Evolutionary conservation across 2,888 invertebrate genomes (phyloP).

Genomic region (Lucinisca nassula): DNA sequence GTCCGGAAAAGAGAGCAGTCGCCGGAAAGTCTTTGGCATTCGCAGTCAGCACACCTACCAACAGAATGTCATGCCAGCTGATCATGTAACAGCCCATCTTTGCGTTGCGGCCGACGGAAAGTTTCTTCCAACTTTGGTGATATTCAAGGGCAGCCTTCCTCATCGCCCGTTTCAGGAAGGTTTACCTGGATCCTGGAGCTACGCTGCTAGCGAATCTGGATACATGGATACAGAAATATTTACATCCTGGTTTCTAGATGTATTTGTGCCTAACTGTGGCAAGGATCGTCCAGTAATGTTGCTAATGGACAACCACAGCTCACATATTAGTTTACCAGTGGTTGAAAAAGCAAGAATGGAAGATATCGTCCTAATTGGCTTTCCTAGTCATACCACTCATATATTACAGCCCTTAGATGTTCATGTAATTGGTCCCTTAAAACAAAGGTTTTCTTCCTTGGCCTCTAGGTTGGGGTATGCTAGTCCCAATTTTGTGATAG

Average conservation of each 20-base stretch:
- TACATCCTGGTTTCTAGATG: slow-evolving; percentile 15
- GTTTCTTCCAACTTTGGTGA: slow-evolving; percentile 31
- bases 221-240: slow-evolving; percentile 38
- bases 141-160: slow-evolving; percentile 26
- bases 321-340: slow-evolving; percentile 3
- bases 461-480: slow-evolving; percentile 18
- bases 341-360: slow-evolving; percentile 20
- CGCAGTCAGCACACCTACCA: background rate
- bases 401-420: slow-evolving; percentile 39
- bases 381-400: slow-evolving; percentile 34
- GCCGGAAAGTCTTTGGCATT: slow-evolving; percentile 19
- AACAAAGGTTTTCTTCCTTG: background rate
- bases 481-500: background rate
- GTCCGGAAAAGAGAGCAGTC: slow-evolving; percentile 27
- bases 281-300: slow-evolving; percentile 31
- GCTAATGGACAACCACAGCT: slow-evolving; percentile 33
- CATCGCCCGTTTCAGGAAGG: slow-evolving; percentile 16
- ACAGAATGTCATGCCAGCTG: slow-evolving; percentile 1
- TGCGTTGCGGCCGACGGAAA: slow-evolving; percentile 24
- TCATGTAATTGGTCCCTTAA: slow-evolving; percentile 18
- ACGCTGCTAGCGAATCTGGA: slow-evolving; percentile 11
- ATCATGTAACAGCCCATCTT: slow-evolving; percentile 30
- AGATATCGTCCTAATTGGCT: slow-evolving; percentile 10
- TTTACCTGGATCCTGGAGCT: slow-evolving; percentile 31
- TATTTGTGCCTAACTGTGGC: slow-evolving; percentile 42